Evolutionary conservation across 2,888 invertebrate species (phyloP).

Genomic region (Leptarthrus brevirostris): DNA sequence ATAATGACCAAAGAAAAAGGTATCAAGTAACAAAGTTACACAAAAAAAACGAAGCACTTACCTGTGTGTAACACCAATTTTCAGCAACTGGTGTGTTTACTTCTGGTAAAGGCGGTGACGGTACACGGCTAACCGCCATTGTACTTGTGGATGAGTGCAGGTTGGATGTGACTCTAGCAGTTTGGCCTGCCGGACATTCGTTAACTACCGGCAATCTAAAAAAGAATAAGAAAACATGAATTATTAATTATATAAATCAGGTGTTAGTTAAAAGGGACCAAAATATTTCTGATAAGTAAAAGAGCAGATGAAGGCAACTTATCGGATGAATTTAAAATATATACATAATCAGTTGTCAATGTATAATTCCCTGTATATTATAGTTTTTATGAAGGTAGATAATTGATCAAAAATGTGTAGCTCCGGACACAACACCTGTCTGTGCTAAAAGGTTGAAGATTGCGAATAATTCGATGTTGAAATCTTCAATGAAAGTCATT

Average conservation of each 20-base stretch:
- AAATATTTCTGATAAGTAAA: not conserved
- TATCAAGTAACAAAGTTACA: not conserved
- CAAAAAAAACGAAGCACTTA: slow-evolving; percentile 66
- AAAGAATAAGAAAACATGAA: slow-evolving; percentile 57
- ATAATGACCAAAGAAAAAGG: not conserved
- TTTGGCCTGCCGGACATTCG: slow-evolving; percentile 82
- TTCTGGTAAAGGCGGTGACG: slow-evolving; percentile 95
- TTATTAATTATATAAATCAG: not conserved
- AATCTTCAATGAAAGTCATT: not conserved
- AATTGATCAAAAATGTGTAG: no score
- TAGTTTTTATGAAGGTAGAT: no score
- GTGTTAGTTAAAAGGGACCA: not conserved
- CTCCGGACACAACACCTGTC: not conserved
- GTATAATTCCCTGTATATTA: no score
- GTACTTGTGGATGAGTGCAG: slow-evolving; percentile 84
- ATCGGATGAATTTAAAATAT: no score
- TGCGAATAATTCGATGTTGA: not conserved
- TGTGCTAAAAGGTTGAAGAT: not conserved
- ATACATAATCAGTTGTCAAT: no score
- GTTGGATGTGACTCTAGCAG: slow-evolving; percentile 88
- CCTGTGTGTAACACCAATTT: slow-evolving; percentile 99
- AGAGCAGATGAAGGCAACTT: not conserved
- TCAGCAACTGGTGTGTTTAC: slow-evolving; percentile 98
- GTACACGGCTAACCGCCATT: slow-evolving; percentile 96
- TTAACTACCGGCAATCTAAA: slow-evolving; percentile 82